Evolutionary conservation across 1,140 invertebrate species (phyloP).

Genomic region (Drosophila nigromelanica): DNA sequence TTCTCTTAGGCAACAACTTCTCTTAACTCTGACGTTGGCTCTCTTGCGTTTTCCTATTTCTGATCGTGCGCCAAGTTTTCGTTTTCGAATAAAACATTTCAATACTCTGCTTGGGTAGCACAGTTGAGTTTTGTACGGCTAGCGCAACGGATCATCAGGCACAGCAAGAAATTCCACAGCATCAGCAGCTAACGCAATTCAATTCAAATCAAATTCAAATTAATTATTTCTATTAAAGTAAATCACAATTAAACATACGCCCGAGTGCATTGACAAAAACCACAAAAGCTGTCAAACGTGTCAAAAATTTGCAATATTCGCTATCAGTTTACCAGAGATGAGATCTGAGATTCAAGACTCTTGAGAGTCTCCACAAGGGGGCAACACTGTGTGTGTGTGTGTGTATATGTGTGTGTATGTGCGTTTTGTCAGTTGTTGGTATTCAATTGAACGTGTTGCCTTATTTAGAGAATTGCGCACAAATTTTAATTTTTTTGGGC

Average conservation of each 20-base stretch:
- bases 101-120: constrained; percentile 59
- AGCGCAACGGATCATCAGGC: constrained; percentile 68
- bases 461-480: constrained; percentile 55
- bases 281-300: constrained; percentile 71
- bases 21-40: constrained; percentile 27
- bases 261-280: constrained; percentile 60
- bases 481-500: constrained; percentile 51
- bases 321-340: constrained; percentile 61
- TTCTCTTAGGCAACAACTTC: constrained; percentile 13
- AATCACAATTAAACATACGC: constrained; percentile 36
- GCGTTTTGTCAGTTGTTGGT: constrained; percentile 22
- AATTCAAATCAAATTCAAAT: constrained; percentile 15
- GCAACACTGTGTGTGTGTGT: constrained; percentile 1
- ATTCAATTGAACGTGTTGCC: constrained; percentile 55
- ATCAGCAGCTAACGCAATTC: constrained; percentile 15
- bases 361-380: constrained; percentile 11
- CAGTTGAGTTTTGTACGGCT: constrained; percentile 75
- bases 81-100: constrained; percentile 79
- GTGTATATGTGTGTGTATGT: not conserved
- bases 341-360: constrained; percentile 16
- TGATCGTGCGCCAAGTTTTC: constrained; percentile 64
- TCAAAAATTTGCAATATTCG: constrained; percentile 55
- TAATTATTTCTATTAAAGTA: constrained; percentile 46
- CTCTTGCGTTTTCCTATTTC: constrained; percentile 64
- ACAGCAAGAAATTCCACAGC: constrained; percentile 14